A percentile compares a stretch with the other conserved stretches of the same genome.
These are phyloP conservation scores for Amphibalanus amphitrite DNA, from an alignment of 1,140 invertebrate genomes.

Conservation along the genomic window DNA sequence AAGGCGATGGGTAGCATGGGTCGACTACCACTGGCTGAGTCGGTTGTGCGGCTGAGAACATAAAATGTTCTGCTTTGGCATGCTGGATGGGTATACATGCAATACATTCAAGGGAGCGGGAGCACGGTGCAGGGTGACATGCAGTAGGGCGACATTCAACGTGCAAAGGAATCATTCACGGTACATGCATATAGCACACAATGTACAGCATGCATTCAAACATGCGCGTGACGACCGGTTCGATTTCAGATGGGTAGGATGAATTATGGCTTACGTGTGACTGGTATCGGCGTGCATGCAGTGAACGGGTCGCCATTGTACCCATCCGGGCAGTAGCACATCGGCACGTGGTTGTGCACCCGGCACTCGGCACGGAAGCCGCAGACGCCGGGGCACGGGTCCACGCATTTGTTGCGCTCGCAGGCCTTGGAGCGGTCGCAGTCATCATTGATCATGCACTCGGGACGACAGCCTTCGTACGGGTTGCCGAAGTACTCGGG, in stretches of 20 bases:
- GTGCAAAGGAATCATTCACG: slow-evolving; percentile 3
- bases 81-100: slow-evolving; percentile 3
- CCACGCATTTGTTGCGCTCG: slow-evolving; percentile 32
- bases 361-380: slow-evolving; percentile 19
- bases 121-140: not conserved
- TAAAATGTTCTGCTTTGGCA: not conserved
- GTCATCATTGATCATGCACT: slow-evolving; percentile 48
- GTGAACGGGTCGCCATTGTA: slow-evolving; percentile 22
- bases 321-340: slow-evolving; percentile 18
- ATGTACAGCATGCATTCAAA: not conserved
- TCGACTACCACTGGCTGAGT: not conserved
- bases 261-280: slow-evolving; percentile 8
- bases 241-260: not conserved
- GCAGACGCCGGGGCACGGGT: slow-evolving; percentile 21
- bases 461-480: slow-evolving; percentile 48
- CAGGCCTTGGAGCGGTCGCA: slow-evolving; percentile 38
- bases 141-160: not conserved
- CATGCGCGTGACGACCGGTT: too few relatives aligned
- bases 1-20: slow-evolving; percentile 53
- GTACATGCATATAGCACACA: not conserved
- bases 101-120: not conserved
- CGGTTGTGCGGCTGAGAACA: not conserved
- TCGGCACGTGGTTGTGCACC: slow-evolving; percentile 18
- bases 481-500: slow-evolving; percentile 57
- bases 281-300: slow-evolving; percentile 16